Conservation (phyloP, 1,140 invertebrate genomes). For the Colletes latitarsis region DNA sequence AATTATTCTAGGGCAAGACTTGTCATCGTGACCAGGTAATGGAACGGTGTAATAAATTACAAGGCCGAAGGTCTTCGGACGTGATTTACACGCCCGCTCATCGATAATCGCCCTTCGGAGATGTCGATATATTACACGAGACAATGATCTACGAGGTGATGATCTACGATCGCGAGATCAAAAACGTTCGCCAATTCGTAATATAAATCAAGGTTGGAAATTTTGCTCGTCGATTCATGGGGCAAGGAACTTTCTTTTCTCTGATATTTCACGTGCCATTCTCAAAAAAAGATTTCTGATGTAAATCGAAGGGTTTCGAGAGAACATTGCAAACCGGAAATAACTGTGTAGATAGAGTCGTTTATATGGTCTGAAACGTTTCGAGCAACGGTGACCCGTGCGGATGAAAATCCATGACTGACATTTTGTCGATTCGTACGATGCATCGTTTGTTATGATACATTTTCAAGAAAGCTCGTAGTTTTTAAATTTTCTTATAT, state of each 20-base stretch:
- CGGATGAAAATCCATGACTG: too few species aligned
- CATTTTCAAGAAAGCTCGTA: too few species aligned
- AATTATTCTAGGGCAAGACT: conserved; percentile 46
- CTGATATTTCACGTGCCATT: background rate
- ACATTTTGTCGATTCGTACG: too few species aligned
- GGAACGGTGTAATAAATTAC: conserved; percentile 51
- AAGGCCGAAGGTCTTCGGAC: conserved; percentile 18
- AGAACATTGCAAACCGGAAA: too few species aligned
- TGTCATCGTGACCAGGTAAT: conserved; percentile 51
- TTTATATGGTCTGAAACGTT: too few species aligned
- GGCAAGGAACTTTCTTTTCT: background rate
- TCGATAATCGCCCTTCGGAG: conserved; percentile 50
- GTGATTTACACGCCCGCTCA: conserved; percentile 65
- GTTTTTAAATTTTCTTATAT: too few species aligned
- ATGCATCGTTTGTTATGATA: too few species aligned
- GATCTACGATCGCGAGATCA: background rate
- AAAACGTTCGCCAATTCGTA: background rate
- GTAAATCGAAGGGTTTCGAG: too few species aligned
- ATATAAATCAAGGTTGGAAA: background rate
- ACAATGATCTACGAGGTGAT: conserved; percentile 51
- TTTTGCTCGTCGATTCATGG: background rate
- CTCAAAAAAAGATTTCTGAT: too few species aligned
- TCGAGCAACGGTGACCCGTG: too few species aligned
- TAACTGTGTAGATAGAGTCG: too few species aligned
- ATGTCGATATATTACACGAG: conserved; percentile 54